These are phyloP conservation scores for Chironex yamaguchii DNA, from an alignment of 30 jellyfish, hydroid and myxozoan species.

Conservation along the genomic window DNA sequence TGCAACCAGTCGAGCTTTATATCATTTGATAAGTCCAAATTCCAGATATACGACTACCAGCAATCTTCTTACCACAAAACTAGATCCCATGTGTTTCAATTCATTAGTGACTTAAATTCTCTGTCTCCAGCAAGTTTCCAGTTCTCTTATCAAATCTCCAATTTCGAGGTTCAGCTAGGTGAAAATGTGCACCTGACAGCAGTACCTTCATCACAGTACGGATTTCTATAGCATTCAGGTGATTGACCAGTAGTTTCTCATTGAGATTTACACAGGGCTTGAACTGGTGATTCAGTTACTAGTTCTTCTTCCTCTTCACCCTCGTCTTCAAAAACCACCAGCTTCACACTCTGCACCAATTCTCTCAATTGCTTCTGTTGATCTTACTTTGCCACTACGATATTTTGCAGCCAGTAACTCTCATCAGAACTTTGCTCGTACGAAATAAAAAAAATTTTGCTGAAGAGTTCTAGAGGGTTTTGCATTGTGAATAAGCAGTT, in stretches of 20 bases:
- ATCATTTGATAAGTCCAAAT: neutral
- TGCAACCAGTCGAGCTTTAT: constrained; percentile 4
- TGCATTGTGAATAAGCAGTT: too few species aligned
- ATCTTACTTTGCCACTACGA: too few species aligned
- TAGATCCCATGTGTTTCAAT: neutral
- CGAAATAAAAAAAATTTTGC: too few species aligned
- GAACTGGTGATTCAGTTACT: too few species aligned
- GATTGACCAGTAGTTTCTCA: neutral
- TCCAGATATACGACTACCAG: neutral
- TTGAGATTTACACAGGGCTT: too few species aligned
- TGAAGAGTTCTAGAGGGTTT: too few species aligned
- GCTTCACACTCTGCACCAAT: too few species aligned
- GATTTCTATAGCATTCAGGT: neutral
- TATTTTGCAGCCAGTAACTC: too few species aligned
- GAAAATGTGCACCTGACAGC: neutral
- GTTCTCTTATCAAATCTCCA: neutral
- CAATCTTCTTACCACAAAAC: constrained; percentile 1
- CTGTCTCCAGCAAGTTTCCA: neutral
- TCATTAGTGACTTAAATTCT: constrained; percentile 6
- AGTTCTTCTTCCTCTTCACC: too few species aligned
- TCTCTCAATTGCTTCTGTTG: too few species aligned
- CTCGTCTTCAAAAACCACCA: too few species aligned
- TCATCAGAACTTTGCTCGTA: too few species aligned
- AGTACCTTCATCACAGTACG: neutral
- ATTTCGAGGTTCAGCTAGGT: neutral